These are phyloP conservation scores for Fratercula arctica DNA, from an alignment of 2,797 vertebrate genomes.

Conservation along the genomic window DNA sequence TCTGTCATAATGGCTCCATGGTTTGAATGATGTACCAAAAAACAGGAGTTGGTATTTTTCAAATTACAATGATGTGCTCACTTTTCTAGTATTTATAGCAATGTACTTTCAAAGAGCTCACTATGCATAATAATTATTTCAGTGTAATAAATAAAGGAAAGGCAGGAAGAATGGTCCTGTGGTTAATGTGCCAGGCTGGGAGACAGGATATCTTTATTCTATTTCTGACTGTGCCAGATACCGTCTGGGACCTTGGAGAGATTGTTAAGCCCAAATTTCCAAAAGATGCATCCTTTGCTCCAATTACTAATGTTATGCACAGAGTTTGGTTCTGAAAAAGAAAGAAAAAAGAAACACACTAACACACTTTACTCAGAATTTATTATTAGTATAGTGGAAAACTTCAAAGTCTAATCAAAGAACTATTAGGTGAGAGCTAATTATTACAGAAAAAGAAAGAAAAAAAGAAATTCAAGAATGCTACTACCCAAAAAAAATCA, in stretches of 20 bases:
- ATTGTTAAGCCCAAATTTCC: slow-evolving; percentile 4
- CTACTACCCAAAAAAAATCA: neutral
- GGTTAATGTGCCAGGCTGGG: slow-evolving; percentile 43
- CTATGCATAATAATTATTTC: slow-evolving; percentile 55
- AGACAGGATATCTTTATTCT: slow-evolving; percentile 60
- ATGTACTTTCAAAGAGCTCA: slow-evolving; percentile 57
- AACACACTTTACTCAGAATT: neutral
- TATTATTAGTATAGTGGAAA: neutral
- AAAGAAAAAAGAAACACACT: too few relatives aligned
- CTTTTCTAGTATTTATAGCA: slow-evolving; percentile 58
- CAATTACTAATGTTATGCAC: neutral
- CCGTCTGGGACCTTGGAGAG: neutral
- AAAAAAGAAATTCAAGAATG: neutral
- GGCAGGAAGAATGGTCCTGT: slow-evolving; percentile 53
- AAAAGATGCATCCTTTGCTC: neutral
- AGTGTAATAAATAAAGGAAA: slow-evolving; percentile 65
- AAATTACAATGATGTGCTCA: neutral
- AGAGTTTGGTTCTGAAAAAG: neutral
- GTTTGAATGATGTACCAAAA: neutral
- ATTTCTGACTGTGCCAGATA: slow-evolving; percentile 44
- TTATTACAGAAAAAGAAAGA: neutral
- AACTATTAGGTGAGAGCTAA: neutral
- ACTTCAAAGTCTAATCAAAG: neutral
- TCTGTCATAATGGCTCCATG: slow-evolving; percentile 26
- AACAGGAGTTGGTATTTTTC: slow-evolving; percentile 29